phyloP scores from a whole-genome alignment of 1,140 invertebrate species.

The Dinoponera quadriceps region DNA sequence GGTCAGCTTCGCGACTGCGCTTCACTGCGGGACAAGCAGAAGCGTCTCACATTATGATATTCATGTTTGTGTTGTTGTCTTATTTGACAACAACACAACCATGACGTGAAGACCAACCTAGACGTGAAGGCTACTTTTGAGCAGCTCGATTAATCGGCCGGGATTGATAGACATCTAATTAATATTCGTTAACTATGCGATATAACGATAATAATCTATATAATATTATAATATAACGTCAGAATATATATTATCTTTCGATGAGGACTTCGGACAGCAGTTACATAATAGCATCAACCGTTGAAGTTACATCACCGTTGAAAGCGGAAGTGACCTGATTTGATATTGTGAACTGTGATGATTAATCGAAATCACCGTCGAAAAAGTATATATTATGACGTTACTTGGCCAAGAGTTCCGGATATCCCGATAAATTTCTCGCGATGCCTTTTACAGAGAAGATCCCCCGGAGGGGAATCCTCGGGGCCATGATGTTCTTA shows the following conservation, averaged over 20 bases:
- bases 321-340: too few relatives aligned
- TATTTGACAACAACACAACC: too few relatives aligned
- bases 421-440: background rate
- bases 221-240: too few relatives aligned
- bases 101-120: too few relatives aligned
- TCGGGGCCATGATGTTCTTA: constrained; percentile 90
- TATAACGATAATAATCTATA: too few relatives aligned
- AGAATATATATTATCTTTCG: too few relatives aligned
- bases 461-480: constrained; percentile 85
- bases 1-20: constrained; percentile 12
- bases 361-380: background rate
- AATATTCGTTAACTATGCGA: too few relatives aligned
- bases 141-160: too few relatives aligned
- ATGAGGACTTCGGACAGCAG: too few relatives aligned
- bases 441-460: constrained; percentile 75
- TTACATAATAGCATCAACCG: background rate
- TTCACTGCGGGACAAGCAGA: background rate
- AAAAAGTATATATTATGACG: background rate
- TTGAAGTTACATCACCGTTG: background rate
- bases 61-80: background rate
- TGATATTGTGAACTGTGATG: too few relatives aligned
- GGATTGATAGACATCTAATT: too few relatives aligned
- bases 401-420: background rate
- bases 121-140: too few relatives aligned
- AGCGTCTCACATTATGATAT: background rate